phyloP scores from a whole-genome alignment of 2,888 invertebrate species.

The Camptogramma bilineatum region DNA sequence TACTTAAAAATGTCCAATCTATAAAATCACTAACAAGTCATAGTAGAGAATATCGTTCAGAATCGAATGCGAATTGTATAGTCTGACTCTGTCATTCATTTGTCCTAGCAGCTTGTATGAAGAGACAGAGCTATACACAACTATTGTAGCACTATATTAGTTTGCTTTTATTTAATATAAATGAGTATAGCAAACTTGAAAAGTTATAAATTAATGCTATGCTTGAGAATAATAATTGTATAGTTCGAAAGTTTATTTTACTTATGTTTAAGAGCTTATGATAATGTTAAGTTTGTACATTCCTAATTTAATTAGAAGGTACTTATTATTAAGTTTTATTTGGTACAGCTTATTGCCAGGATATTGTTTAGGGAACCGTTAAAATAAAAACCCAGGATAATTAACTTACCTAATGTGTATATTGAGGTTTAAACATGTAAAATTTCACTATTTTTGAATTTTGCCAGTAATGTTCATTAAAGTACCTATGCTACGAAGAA shows the following conservation, averaged over 20 bases:
- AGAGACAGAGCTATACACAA: constrained; percentile 8
- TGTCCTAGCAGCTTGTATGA: constrained; percentile 4
- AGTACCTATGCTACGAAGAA: not conserved
- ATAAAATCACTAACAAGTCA: not conserved
- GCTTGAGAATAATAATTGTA: constrained; percentile 47
- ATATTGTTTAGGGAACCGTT: constrained; percentile 1
- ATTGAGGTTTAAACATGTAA: not conserved
- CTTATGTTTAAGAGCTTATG: constrained; percentile 48
- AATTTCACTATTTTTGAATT: not conserved
- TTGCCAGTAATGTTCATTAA: not conserved
- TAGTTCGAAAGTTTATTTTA: constrained; percentile 49
- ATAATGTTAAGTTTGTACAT: constrained; percentile 74
- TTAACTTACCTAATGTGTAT: not conserved
- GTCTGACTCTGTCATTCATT: constrained; percentile 6
- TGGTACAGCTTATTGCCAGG: constrained; percentile 21
- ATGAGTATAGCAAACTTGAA: constrained; percentile 30
- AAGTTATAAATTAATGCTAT: constrained; percentile 32
- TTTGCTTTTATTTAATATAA: constrained; percentile 22
- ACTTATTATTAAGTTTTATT: constrained; percentile 35
- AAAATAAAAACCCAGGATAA: not conserved
- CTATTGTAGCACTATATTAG: constrained; percentile 12
- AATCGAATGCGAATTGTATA: not conserved
- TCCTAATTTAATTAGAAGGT: constrained; percentile 64
- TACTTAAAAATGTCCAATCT: too few relatives aligned
- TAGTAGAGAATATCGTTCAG: not conserved